A percentile compares a stretch with the other conserved stretches of the same genome.
Conservation (phyloP, 2,797 vertebrate species). For the Sciurus carolinensis region DNA sequence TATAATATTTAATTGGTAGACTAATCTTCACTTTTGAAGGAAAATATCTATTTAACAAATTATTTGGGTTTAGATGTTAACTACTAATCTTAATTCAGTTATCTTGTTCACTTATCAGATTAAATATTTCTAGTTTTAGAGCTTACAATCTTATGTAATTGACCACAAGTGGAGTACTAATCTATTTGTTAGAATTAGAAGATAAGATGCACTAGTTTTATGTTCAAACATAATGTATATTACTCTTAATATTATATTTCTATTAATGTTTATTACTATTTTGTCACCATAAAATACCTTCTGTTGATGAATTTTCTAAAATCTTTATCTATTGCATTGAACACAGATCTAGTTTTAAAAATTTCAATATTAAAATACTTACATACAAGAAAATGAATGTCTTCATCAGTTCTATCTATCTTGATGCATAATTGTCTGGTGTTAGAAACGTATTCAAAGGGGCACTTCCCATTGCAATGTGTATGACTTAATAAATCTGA, state of each 20-base stretch:
- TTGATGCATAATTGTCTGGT: background rate
- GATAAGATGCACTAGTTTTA: slow-evolving; percentile 43
- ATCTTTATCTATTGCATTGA: background rate
- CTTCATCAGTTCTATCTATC: background rate
- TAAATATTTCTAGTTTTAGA: slow-evolving; percentile 15
- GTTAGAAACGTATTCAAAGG: background rate
- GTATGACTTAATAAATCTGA: background rate
- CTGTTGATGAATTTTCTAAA: background rate
- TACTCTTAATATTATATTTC: too few relatives aligned
- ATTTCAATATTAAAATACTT: background rate
- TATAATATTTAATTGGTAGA: slow-evolving; percentile 27
- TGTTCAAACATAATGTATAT: background rate
- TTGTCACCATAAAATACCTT: background rate
- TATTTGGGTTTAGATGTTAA: slow-evolving; percentile 44
- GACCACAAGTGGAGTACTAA: background rate
- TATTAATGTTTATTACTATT: background rate
- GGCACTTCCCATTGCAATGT: background rate
- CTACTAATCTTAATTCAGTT: slow-evolving; percentile 1
- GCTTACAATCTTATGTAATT: background rate
- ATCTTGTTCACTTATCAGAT: background rate
- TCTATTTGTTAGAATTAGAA: background rate
- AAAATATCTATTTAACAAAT: slow-evolving; percentile 33
- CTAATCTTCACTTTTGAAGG: background rate
- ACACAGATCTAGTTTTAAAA: background rate
- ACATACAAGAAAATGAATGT: background rate